A percentile compares a stretch with the other conserved stretches of the same genome.
Evolutionary conservation across 2,113 vertebrate species (phyloP).

Genomic region (Glaucomys volans): DNA sequence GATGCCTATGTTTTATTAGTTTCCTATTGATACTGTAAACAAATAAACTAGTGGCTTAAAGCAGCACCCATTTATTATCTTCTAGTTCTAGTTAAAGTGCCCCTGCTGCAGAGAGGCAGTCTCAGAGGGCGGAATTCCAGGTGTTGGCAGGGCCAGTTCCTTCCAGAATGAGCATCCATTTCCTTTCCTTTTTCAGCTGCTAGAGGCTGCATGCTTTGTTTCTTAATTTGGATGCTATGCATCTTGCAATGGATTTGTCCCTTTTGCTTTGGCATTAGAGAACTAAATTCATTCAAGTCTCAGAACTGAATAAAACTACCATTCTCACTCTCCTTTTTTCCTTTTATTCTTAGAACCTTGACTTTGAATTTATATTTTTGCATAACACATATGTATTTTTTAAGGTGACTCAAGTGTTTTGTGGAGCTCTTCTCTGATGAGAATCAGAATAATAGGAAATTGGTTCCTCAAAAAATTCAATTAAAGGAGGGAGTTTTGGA

Average conservation of each 20-base stretch:
- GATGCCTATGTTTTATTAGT: not conserved
- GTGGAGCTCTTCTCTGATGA: not conserved
- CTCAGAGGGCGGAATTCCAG: not conserved
- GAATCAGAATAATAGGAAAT: not conserved
- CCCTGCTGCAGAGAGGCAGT: not conserved
- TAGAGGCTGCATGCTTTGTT: not conserved
- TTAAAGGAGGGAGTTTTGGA: not conserved
- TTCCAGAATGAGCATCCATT: not conserved
- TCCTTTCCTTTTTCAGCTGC: not conserved
- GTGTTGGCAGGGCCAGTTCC: not conserved
- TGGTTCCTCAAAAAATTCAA: not conserved
- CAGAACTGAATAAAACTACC: conserved; percentile 11
- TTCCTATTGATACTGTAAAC: not conserved
- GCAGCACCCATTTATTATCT: not conserved
- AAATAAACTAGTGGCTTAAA: not conserved
- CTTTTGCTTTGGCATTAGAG: conserved; percentile 1
- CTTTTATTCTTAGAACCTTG: not conserved
- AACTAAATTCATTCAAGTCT: not conserved
- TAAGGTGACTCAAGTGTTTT: not conserved
- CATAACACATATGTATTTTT: not conserved
- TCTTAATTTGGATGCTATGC: not conserved
- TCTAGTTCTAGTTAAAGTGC: not conserved
- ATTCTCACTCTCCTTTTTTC: not conserved
- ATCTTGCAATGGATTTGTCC: not conserved
- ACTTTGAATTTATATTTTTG: conserved; percentile 33